Evolutionary conservation across 2,797 vertebrate species (phyloP).

Genomic region (Aselliscus stoliczkanus): DNA sequence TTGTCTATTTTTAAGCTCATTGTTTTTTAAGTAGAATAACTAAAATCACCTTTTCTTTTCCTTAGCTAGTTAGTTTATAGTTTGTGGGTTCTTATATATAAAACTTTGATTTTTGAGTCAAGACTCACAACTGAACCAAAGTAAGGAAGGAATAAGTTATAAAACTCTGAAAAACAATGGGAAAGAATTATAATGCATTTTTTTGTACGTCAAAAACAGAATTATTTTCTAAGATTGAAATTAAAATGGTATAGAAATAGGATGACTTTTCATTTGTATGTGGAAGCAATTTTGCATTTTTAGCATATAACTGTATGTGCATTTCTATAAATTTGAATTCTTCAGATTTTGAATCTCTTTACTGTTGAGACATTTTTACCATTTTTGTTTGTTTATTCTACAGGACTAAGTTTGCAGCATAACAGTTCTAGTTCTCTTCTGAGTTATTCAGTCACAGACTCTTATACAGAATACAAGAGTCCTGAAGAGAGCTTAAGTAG

Average conservation of each 20-base stretch:
- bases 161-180: conserved; percentile 28
- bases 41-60: not conserved
- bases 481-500: conserved; percentile 62
- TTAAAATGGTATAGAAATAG: not conserved
- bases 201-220: not conserved
- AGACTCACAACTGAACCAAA: conserved; percentile 12
- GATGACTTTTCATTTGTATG: not conserved
- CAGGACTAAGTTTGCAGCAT: conserved; percentile 78
- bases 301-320: not conserved
- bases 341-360: conserved; percentile 34
- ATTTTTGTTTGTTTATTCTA: conserved; percentile 61
- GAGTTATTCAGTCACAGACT: conserved; percentile 75
- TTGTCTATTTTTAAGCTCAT: not conserved
- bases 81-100: not conserved
- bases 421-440: conserved; percentile 80
- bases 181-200: conserved; percentile 15
- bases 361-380: not conserved
- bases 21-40: not conserved
- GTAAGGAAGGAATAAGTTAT: not conserved
- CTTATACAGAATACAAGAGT: conserved; percentile 31
- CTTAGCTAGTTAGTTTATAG: not conserved
- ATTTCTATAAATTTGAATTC: conserved; percentile 24
- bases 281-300: not conserved
- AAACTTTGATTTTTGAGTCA: conserved; percentile 27
- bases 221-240: conserved; percentile 15